Conservation (phyloP, 53 echinoderm and acorn worm species). For the Holothuria scabra region DNA sequence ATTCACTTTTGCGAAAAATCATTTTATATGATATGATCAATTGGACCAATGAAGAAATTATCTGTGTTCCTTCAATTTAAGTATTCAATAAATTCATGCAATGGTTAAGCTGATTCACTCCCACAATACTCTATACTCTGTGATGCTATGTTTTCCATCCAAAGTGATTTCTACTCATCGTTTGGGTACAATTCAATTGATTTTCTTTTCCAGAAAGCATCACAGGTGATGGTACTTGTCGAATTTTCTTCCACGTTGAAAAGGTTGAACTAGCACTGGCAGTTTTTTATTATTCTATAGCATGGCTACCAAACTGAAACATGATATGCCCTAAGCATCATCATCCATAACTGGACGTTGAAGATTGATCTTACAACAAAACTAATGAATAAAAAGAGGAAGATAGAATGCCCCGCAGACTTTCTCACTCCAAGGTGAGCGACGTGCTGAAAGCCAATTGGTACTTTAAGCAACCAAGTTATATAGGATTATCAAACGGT, state of each 20-base stretch:
- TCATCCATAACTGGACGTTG: not conserved
- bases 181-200: no score
- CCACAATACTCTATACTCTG: no score
- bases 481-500: constrained; percentile 21
- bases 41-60: no score
- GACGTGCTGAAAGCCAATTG: constrained; percentile 30
- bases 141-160: no score
- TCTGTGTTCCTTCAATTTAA: no score
- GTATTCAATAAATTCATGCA: no score
- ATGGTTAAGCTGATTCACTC: no score
- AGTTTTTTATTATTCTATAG: constrained; percentile 19
- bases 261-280: not conserved
- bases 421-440: not conserved
- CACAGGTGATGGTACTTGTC: not conserved
- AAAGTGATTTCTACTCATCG: no score
- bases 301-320: constrained; percentile 14
- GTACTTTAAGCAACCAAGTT: constrained; percentile 20
- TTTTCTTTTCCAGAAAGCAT: no score
- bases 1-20: no score
- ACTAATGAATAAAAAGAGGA: no score
- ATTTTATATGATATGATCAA: no score
- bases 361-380: not conserved
- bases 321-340: constrained; percentile 23
- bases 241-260: constrained; percentile 14
- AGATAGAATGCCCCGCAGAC: not conserved